Percentiles rank a stretch among this genome's conserved stretches.
These are phyloP conservation scores for Etia nguti DNA, from an alignment of 2,113 vertebrate species.

Conservation along the genomic window DNA sequence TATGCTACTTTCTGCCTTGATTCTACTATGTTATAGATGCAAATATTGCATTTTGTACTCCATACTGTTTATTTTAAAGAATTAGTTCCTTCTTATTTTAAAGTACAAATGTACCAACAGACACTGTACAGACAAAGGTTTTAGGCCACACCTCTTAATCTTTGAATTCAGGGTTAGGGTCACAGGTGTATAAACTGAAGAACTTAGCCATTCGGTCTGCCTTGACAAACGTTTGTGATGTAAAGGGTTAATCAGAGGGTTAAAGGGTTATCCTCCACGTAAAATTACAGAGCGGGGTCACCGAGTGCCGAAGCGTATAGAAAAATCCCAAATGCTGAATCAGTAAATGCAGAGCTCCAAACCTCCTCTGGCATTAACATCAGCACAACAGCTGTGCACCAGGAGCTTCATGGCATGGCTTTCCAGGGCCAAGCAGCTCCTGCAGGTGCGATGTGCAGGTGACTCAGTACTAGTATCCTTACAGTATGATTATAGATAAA, in stretches of 20 bases:
- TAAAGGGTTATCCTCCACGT: neutral
- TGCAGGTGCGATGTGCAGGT: neutral
- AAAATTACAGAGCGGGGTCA: neutral
- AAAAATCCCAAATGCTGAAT: neutral
- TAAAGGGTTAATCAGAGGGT: neutral
- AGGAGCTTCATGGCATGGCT: neutral
- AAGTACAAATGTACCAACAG: neutral
- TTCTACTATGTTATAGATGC: neutral
- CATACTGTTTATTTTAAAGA: neutral
- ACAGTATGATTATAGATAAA: neutral
- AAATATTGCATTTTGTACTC: fast-evolving
- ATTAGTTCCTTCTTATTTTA: neutral
- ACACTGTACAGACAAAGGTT: fast-evolving
- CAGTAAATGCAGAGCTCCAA: neutral
- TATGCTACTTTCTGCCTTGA: neutral
- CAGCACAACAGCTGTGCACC: neutral
- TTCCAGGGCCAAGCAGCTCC: neutral
- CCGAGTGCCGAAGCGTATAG: neutral
- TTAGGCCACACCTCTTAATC: neutral
- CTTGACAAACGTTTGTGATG: neutral
- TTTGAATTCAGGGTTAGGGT: neutral
- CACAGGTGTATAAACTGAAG: neutral
- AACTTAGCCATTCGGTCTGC: neutral
- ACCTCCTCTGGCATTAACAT: neutral
- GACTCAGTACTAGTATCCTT: neutral